Evolutionary conservation across 2,113 vertebrate genomes (phyloP).

Genomic region (Damaliscus lunatus): DNA sequence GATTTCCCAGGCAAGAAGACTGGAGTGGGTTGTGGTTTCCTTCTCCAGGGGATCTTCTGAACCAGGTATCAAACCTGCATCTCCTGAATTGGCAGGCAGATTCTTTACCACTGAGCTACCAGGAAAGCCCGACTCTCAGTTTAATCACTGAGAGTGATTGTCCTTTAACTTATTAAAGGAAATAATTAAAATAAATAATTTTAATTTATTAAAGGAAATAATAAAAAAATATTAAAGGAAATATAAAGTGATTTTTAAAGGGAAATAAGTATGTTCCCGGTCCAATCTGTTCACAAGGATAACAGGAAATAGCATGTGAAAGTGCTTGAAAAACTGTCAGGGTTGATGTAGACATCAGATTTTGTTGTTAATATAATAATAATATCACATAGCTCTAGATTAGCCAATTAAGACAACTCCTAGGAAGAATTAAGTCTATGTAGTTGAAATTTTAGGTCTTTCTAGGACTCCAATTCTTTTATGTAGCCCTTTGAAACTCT

Average conservation of each 20-base stretch:
- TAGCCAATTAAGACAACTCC: background rate
- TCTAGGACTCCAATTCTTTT: background rate
- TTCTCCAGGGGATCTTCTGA: background rate
- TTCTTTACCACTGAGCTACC: background rate
- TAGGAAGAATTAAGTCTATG: background rate
- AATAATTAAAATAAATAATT: too few relatives aligned
- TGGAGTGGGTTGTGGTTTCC: background rate
- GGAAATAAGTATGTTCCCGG: background rate
- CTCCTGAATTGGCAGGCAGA: background rate
- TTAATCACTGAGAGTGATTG: background rate
- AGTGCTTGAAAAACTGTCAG: background rate
- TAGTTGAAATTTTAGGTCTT: background rate
- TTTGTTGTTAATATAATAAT: background rate
- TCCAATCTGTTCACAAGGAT: background rate
- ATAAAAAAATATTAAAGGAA: too few relatives aligned
- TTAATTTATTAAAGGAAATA: too few relatives aligned
- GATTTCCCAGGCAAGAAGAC: background rate
- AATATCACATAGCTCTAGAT: background rate
- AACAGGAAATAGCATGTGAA: background rate
- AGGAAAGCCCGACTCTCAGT: background rate
- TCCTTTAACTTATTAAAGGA: too few relatives aligned
- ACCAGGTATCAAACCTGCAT: background rate
- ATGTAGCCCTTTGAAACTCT: background rate
- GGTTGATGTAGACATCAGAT: background rate
- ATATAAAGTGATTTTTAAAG: background rate